Conservation (phyloP, 1,140 invertebrate genomes). For the Ceratina japonica region DNA sequence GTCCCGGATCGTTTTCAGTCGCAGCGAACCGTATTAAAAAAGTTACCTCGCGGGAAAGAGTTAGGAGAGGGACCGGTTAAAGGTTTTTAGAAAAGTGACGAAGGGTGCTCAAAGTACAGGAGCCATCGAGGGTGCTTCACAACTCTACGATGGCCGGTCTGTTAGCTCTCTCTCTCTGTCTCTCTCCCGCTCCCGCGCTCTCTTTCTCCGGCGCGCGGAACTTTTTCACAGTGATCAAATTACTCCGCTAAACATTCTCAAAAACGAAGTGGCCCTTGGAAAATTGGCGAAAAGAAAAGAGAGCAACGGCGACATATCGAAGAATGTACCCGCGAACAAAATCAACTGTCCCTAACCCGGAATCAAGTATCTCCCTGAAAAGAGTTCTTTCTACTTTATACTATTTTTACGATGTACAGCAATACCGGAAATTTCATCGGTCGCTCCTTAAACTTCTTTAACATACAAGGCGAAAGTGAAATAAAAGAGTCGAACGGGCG, state of each 20-base stretch:
- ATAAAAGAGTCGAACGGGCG: too few species aligned
- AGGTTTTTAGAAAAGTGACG: conserved; percentile 32
- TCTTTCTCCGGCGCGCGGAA: conserved; percentile 2
- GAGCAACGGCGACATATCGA: background rate
- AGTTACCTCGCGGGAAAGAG: background rate
- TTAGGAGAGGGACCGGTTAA: conserved; percentile 18
- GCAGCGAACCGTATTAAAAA: background rate
- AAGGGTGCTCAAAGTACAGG: conserved; percentile 33
- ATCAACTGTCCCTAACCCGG: background rate
- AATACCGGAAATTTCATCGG: too few species aligned
- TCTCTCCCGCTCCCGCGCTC: too few species aligned
- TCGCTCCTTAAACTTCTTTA: too few species aligned
- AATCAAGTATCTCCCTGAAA: background rate
- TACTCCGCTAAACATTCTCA: conserved; percentile 7
- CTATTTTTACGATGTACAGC: too few species aligned
- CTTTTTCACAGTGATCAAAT: conserved; percentile 53
- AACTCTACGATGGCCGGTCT: background rate
- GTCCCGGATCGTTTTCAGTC: background rate
- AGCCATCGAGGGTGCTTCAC: conserved; percentile 25
- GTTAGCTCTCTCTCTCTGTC: too few species aligned
- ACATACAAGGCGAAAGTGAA: too few species aligned
- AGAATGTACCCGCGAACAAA: background rate
- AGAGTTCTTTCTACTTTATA: too few species aligned
- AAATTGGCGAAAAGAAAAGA: background rate
- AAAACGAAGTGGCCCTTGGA: background rate